Evolutionary conservation across 2,888 invertebrate genomes (phyloP).

Genomic region (Melanostoma mellinum): DNA sequence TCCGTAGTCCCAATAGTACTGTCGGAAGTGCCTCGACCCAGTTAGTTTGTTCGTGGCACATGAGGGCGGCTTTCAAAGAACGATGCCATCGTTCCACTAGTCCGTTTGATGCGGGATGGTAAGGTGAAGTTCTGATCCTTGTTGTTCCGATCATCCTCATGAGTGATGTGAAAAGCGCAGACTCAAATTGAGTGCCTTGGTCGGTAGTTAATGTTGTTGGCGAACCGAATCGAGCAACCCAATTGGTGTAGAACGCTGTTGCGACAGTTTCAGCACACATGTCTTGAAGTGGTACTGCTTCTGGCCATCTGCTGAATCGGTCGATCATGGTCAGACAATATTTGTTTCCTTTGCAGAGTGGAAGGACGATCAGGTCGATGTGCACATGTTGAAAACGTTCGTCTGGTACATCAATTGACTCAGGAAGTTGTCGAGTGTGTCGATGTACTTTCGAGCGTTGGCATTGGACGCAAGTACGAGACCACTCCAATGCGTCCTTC

Average conservation of each 20-base stretch:
- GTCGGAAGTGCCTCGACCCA: constrained; percentile 2
- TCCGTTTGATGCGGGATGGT: constrained; percentile 57
- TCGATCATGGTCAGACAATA: constrained; percentile 11
- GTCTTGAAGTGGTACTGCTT: constrained; percentile 48
- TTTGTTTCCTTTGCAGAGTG: neutral
- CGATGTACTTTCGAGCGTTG: constrained; percentile 30
- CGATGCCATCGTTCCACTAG: constrained; percentile 56
- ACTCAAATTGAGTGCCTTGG: constrained; percentile 60
- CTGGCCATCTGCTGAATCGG: constrained; percentile 12
- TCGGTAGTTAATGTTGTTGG: constrained; percentile 52
- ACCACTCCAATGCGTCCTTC: constrained; percentile 38
- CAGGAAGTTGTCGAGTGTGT: constrained; percentile 73
- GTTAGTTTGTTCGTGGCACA: no score
- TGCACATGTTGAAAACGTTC: constrained; percentile 42
- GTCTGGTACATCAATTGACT: constrained; percentile 45
- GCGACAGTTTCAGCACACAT: constrained; percentile 47
- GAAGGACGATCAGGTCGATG: constrained; percentile 33
- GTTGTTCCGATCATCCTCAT: constrained; percentile 26
- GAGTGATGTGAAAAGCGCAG: constrained; percentile 37
- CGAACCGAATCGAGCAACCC: constrained; percentile 52
- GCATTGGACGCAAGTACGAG: constrained; percentile 28
- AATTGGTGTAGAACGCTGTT: constrained; percentile 35
- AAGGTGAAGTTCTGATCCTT: constrained; percentile 39
- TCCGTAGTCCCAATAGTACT: no score
- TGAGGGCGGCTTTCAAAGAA: constrained; percentile 34